Evolutionary conservation across 2,797 vertebrate species (phyloP).

Genomic region (Aldrovandia affinis): DNA sequence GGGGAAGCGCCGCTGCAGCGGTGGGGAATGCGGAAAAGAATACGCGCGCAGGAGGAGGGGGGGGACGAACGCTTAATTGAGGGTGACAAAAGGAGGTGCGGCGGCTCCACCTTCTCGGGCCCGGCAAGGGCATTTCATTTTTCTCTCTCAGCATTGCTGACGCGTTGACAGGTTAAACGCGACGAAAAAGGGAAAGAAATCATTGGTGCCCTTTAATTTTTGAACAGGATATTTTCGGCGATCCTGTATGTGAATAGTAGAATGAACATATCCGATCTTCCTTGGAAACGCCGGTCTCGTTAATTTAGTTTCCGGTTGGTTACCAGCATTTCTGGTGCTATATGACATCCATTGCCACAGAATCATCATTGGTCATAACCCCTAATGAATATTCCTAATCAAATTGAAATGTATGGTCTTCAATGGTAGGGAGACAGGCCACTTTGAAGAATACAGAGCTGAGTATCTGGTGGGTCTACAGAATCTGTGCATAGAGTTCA

Average conservation of each 20-base stretch:
- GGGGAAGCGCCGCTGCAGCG: conserved; percentile 5
- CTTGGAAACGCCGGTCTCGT: neutral
- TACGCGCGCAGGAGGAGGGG: neutral
- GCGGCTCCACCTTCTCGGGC: conserved; percentile 29
- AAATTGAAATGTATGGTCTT: too few relatives aligned
- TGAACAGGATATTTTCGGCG: neutral
- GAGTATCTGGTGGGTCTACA: too few relatives aligned
- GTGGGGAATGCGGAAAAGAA: neutral
- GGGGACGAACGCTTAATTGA: conserved; percentile 19
- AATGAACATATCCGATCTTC: neutral
- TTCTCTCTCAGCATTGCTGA: neutral
- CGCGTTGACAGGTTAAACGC: neutral
- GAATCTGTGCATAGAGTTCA: too few relatives aligned
- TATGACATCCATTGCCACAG: too few relatives aligned
- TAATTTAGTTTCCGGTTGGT: neutral
- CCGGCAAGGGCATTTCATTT: conserved; percentile 23
- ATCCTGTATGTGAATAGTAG: neutral
- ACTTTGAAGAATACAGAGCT: too few relatives aligned
- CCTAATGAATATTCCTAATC: too few relatives aligned
- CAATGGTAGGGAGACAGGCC: too few relatives aligned
- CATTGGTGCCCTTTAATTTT: neutral
- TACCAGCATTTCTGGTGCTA: too few relatives aligned
- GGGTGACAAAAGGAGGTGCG: conserved; percentile 32
- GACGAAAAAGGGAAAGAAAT: conserved; percentile 4
- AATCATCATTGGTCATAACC: too few relatives aligned